Evolutionary conservation across 1,140 invertebrate species (phyloP), one percentile per base, ranked within the genome.

Genomic region (Calliphora vicina): DNA sequence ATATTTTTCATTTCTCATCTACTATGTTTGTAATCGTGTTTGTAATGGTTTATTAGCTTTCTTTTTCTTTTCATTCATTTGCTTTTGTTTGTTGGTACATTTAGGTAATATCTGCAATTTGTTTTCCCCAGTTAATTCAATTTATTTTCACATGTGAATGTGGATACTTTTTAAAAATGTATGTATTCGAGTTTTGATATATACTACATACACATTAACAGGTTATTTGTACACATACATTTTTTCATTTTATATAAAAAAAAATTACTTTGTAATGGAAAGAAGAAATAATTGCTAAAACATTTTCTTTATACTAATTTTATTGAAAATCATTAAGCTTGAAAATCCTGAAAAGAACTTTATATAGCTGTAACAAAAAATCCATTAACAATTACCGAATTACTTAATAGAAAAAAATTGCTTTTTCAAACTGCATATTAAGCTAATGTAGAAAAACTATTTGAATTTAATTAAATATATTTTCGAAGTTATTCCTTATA

Each of bases 41-140:
- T 23, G 61, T 67, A 67, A 67, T 25, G 61, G 61, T 67, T 67
- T 67, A 67, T 67, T 67, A 67, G 61, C 23, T 67, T 67, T 23
- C 61, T 23, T 67, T 67, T 67, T 23, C 61, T 23, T 67, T 57
- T 57, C 13, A 57, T 57, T 57, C n/a, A 6, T 15, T 17, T 57
- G 13, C n/a, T 57, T n/a, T 57, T 57, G 45, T 57, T 15, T 67
- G 57, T 23, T 67, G 6, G 10, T 67, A 67, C 6, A 25, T 67
- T 5, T 67, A 23, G n/a, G 61, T 67, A 67, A 67, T 25, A 67
- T 9, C 61, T 9, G 20, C n/a, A 67, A 67, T 67, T 67, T 67
- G 61, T 67, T 20, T 67, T 67, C 61, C 61, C 61, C 20, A 23
- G 61, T 10, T 23, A 67, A 67, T 67, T 67, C 9, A 67, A 67